phyloP scores from a whole-genome alignment of 2,113 vertebrate genomes.

The Archilochus colubris region DNA sequence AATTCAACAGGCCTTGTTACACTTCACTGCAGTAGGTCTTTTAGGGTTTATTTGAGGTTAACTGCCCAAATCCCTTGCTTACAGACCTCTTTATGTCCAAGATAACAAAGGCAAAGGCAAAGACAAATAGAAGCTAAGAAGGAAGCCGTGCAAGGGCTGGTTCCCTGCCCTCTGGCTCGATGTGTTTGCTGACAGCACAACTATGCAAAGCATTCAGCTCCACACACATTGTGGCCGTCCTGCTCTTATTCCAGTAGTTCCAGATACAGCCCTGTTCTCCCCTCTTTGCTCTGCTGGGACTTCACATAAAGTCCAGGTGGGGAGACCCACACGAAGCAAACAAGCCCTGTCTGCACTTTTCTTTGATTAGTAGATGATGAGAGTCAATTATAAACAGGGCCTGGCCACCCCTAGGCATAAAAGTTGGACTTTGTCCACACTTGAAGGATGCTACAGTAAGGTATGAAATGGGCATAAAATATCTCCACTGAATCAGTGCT shows the following conservation, averaged over 20 bases:
- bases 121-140: slow-evolving; percentile 30
- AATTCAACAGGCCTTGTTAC: neutral
- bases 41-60: slow-evolving; percentile 63
- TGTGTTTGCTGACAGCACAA: slow-evolving; percentile 31
- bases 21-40: slow-evolving; percentile 3
- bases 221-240: accelerated
- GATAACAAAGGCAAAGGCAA: slow-evolving; percentile 48
- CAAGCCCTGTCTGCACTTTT: neutral
- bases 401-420: neutral
- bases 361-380: neutral
- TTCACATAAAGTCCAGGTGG: neutral
- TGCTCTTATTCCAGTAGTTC: neutral
- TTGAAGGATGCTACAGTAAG: neutral
- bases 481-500: neutral
- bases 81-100: slow-evolving; percentile 37
- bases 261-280: neutral
- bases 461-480: neutral
- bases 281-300: neutral
- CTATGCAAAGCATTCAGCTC: slow-evolving; percentile 43
- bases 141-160: neutral
- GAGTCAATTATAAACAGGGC: neutral
- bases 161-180: slow-evolving; percentile 17
- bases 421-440: neutral
- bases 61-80: slow-evolving; percentile 45
- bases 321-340: neutral